phyloP scores from a whole-genome alignment of 2,113 vertebrate species.

The Barnardius zonarius region DNA sequence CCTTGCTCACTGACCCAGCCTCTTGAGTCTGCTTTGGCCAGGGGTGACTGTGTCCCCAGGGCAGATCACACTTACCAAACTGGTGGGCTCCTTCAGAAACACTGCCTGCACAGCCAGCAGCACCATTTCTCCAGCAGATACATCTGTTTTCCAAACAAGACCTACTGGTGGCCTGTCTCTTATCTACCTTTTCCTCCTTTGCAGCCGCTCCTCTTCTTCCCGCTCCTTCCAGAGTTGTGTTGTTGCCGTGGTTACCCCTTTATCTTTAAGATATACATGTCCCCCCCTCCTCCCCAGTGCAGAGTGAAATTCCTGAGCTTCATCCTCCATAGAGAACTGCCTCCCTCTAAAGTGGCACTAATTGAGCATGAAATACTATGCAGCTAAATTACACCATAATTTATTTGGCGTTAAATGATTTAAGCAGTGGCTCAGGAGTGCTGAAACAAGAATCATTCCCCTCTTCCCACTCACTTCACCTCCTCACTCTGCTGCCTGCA shows the following conservation, averaged over 20 bases:
- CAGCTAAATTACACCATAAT: constrained; percentile 60
- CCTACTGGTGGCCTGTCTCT: neutral
- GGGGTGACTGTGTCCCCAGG: rapidly evolving
- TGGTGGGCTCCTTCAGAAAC: neutral
- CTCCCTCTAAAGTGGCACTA: constrained; percentile 57
- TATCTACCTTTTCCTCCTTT: constrained; percentile 20
- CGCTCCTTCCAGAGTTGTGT: neutral
- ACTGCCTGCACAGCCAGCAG: neutral
- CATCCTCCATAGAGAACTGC: neutral
- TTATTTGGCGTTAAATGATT: constrained; percentile 60
- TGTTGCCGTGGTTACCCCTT: constrained; percentile 54
- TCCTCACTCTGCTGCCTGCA: neutral
- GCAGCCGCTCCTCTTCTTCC: neutral
- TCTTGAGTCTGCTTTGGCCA: neutral
- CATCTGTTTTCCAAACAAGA: neutral
- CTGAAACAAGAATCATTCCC: constrained; percentile 10
- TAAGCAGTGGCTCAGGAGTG: constrained; percentile 25
- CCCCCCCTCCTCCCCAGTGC: neutral
- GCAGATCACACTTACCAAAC: neutral
- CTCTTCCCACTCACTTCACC: neutral
- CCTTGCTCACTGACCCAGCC: rapidly evolving
- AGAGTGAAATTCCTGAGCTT: constrained; percentile 1
- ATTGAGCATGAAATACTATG: constrained; percentile 66
- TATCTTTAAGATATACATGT: constrained; percentile 5
- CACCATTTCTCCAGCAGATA: neutral